Evolutionary conservation across 92 coral and sea anemone species (phyloP).

Genomic region (Nematostella vectensis): DNA sequence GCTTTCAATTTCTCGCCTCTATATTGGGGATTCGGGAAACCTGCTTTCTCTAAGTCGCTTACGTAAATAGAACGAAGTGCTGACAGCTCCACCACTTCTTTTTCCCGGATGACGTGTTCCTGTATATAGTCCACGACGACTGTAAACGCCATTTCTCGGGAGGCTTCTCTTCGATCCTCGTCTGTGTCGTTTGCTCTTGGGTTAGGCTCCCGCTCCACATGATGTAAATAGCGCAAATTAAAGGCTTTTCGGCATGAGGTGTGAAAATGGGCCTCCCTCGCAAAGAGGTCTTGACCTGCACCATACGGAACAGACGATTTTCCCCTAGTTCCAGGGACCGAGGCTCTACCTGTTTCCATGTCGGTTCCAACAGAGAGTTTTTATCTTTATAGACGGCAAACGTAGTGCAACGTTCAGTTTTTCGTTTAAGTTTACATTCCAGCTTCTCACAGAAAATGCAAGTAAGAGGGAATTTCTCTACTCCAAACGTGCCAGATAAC

Average conservation of each 20-base stretch:
- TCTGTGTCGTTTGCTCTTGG: slow-evolving; percentile 14
- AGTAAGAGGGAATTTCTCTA: slow-evolving; percentile 25
- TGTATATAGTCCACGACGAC: too few relatives aligned
- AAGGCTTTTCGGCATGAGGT: slow-evolving; percentile 40
- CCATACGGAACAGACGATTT: slow-evolving; percentile 32
- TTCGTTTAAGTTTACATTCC: slow-evolving; percentile 18
- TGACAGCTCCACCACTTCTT: too few relatives aligned
- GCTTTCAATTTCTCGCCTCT: too few relatives aligned
- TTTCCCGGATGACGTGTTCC: too few relatives aligned
- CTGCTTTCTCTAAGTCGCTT: too few relatives aligned
- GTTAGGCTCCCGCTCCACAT: slow-evolving; percentile 16
- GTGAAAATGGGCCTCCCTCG: slow-evolving; percentile 40
- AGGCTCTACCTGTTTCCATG: slow-evolving; percentile 60
- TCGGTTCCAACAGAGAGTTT: slow-evolving; percentile 25
- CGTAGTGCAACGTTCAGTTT: slow-evolving; percentile 34
- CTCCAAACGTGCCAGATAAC: slow-evolving; percentile 15
- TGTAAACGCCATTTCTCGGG: too few relatives aligned
- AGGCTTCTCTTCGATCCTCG: slow-evolving; percentile 22
- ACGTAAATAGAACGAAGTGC: too few relatives aligned
- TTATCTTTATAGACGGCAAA: slow-evolving; percentile 38
- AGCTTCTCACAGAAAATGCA: slow-evolving; percentile 46
- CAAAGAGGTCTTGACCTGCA: slow-evolving; percentile 46
- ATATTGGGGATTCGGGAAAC: too few relatives aligned
- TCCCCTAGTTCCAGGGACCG: slow-evolving; percentile 41
- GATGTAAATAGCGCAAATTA: slow-evolving; percentile 25